Base-by-base conservation (phyloP, 1,140 invertebrate species). In the Drosophila dunni region DNA sequence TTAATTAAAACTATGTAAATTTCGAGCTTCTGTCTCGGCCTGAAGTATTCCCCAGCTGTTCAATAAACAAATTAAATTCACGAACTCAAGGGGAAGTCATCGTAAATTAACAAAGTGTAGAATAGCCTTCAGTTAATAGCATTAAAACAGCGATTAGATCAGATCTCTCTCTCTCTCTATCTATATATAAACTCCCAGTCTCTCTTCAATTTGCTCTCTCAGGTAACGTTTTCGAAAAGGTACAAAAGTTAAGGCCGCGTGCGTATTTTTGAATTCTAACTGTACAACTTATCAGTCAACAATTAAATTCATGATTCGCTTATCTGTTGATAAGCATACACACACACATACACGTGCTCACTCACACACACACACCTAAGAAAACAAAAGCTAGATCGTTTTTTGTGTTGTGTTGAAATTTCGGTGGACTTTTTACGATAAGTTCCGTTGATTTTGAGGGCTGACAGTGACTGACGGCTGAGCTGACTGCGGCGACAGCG, bases 301-400 rank as follows among this genome's bases (percentile, higher is more conserved):
- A 74, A 82, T 82, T 73, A 76, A 73, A 77, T 67, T 66, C 73
- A 73, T 51, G 66, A 51, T 62, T 64, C 44, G 78, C 81, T 84
- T 84, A 84, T 84, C 81, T 75, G 56, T 63, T 84, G 81, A 84
- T 84, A 84, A 85, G 57, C 58, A 48, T 64, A 71, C 79, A 60
- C 75, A 75, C 56, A 76, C 53, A 72, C 63, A 13, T 17, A 56
- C 48, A 50, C 56, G 56, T 29, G 24, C 6, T 29, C 24, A 2
- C 24, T 29, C 17, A 15, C 44, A 72, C 34, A 54, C 46, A 38
- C 36, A 45, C 38, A 29, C 17, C 17, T 20, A 20, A 20, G 17
- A 20, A 20, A 46, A 46, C 20, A 34, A 11, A 11, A 1, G n/a
- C 40, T 10, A 34, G n/a, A 38, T 44, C 44, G 45, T 66, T 64